Evolutionary conservation across 2,113 vertebrate genomes (phyloP).

Genomic region (Himantopus leucocephalus): DNA sequence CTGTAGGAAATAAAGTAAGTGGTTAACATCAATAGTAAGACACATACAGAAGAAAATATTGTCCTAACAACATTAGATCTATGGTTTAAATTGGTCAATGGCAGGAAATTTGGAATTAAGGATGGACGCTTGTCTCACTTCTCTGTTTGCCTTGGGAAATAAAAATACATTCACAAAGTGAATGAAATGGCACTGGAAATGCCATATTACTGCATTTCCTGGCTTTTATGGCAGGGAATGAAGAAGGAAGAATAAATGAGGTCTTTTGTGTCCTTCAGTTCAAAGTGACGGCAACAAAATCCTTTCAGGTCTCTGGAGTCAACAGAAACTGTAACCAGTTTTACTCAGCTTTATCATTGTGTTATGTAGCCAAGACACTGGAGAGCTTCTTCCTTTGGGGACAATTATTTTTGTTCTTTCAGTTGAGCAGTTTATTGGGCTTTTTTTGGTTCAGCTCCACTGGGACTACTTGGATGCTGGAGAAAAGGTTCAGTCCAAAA

Average conservation of each 20-base stretch:
- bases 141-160: constrained; percentile 51
- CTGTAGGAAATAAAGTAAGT: constrained; percentile 22
- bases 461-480: background rate
- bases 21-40: background rate
- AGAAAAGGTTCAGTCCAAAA: background rate
- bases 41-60: constrained; percentile 22
- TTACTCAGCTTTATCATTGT: constrained; percentile 22
- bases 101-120: constrained; percentile 62
- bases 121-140: background rate
- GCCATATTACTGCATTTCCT: constrained; percentile 46
- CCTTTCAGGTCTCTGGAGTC: constrained; percentile 7
- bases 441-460: background rate
- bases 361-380: background rate
- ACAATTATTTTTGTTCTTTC: background rate
- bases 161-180: constrained; percentile 32
- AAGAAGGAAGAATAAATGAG: constrained; percentile 33
- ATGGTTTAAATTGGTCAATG: constrained; percentile 22
- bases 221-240: constrained; percentile 33
- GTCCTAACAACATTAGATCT: constrained; percentile 13
- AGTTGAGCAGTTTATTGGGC: background rate
- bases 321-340: background rate
- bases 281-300: constrained; percentile 35
- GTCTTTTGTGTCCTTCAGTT: constrained; percentile 45
- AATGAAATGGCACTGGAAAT: constrained; percentile 49
- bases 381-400: constrained; percentile 10